Evolutionary conservation across 2,113 vertebrate species (phyloP).

Genomic region (Myrmecophaga tridactyla): DNA sequence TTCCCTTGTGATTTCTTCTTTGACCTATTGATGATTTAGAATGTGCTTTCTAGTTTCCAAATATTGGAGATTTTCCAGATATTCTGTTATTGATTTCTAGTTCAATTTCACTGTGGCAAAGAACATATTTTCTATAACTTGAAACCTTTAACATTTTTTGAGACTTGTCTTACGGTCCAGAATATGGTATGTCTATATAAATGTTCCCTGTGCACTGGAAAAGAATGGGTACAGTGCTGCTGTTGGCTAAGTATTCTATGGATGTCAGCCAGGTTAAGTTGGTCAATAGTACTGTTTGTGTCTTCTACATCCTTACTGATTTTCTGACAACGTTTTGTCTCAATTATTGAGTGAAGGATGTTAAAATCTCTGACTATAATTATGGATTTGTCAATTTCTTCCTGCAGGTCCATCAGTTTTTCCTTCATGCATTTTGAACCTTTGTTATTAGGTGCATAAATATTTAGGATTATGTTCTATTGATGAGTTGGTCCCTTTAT

Average conservation of each 20-base stretch:
- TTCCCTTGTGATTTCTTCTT: background rate
- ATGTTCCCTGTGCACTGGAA: background rate
- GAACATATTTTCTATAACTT: background rate
- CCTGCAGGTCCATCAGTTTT: background rate
- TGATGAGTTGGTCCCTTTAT: too few relatives aligned
- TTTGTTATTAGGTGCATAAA: too few relatives aligned
- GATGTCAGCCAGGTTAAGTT: background rate
- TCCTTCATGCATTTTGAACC: constrained; percentile 8
- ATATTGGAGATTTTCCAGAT: background rate
- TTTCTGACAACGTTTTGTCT: background rate
- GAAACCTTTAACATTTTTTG: background rate
- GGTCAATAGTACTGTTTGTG: background rate
- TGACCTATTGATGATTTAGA: background rate
- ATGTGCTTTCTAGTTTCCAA: constrained; percentile 11
- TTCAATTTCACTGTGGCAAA: background rate
- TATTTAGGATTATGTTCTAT: too few relatives aligned
- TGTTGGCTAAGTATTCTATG: background rate
- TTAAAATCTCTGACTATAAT: background rate
- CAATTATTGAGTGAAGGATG: background rate
- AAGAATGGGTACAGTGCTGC: background rate
- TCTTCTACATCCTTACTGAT: background rate
- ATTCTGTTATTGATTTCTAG: background rate
- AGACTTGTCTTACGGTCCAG: background rate
- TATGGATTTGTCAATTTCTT: constrained; percentile 6
- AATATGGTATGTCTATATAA: background rate